Evolutionary conservation across 2,113 vertebrate species (phyloP).

Genomic region (Tyrannus savana): DNA sequence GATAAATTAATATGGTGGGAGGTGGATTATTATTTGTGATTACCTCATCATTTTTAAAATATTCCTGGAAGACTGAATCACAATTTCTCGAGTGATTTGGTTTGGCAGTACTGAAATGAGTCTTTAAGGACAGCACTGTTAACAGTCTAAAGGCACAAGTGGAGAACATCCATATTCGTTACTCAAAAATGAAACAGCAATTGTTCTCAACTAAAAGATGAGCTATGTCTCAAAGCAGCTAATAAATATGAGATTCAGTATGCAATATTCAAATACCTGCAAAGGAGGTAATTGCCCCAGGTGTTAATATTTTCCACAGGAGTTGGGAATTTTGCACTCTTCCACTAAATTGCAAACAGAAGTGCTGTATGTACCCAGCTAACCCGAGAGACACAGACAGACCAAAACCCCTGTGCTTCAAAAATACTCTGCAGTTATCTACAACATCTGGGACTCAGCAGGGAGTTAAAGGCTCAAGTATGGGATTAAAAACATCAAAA

Average conservation of each 20-base stretch:
- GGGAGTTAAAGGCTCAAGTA: neutral
- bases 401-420: neutral
- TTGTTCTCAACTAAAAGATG: neutral
- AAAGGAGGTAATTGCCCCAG: neutral
- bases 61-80: neutral
- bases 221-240: neutral
- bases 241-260: neutral
- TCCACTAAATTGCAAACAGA: neutral
- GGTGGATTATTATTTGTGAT: neutral
- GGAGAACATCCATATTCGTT: rapidly evolving
- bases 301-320: neutral
- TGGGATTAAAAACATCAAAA: neutral
- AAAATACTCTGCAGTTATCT: neutral
- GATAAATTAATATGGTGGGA: neutral
- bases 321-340: neutral
- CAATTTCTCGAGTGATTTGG: neutral
- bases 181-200: neutral
- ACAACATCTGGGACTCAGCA: neutral
- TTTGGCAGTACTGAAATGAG: neutral
- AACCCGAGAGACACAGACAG: neutral
- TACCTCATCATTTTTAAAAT: neutral
- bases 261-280: neutral
- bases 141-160: neutral
- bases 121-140: neutral
- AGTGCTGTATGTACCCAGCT: neutral